Conservation (phyloP, 2,797 vertebrate genomes). For the Pangasius mekongensis region DNA sequence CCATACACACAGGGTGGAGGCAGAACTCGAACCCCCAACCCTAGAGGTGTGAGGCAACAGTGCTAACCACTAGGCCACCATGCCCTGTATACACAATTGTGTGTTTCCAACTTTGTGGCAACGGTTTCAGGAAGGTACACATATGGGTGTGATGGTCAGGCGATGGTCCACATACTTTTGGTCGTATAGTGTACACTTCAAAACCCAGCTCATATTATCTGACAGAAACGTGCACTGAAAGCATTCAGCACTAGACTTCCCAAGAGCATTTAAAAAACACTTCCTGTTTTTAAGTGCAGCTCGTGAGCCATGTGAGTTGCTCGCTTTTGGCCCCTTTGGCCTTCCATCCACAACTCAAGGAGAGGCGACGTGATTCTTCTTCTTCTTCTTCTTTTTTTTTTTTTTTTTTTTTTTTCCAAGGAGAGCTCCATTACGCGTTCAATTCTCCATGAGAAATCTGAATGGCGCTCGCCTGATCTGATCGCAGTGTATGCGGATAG, state of each 20-base stretch:
- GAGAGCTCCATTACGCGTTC: slow-evolving; percentile 35
- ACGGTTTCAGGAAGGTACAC: no score
- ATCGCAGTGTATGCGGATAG: not conserved
- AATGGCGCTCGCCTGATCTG: not conserved
- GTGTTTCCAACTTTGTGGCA: no score
- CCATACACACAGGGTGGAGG: no score
- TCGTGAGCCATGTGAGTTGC: slow-evolving; percentile 35
- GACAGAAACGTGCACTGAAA: not conserved
- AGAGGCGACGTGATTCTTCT: slow-evolving; percentile 29
- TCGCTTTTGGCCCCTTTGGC: not conserved
- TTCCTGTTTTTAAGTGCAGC: not conserved
- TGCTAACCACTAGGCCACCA: no score
- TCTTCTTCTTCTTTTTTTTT: no score
- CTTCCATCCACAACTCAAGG: slow-evolving; percentile 26
- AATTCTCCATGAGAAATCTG: not conserved
- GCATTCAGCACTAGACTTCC: not conserved
- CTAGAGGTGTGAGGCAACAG: no score
- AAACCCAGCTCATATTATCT: not conserved
- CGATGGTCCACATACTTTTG: not conserved
- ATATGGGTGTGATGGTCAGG: not conserved
- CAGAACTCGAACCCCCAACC: no score
- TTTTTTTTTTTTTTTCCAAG: not conserved
- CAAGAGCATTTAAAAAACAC: not conserved
- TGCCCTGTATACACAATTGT: no score
- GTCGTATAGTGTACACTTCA: not conserved